Evolutionary conservation across 2,888 invertebrate genomes (phyloP).

Genomic region (Tetragonula carbonaria): DNA sequence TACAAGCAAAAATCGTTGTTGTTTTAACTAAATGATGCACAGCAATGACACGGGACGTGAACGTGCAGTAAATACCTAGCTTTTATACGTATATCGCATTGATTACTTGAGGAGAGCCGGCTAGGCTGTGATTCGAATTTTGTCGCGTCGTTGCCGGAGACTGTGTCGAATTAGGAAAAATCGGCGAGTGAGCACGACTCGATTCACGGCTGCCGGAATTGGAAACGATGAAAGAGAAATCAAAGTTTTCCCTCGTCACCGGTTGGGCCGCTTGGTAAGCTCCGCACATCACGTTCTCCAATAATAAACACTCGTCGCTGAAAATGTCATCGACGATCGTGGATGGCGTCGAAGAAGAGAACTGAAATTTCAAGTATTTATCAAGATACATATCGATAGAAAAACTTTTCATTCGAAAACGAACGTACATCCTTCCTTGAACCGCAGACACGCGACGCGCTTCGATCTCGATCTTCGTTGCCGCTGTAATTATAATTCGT

Average conservation of each 20-base stretch:
- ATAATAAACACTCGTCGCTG: constrained; percentile 67
- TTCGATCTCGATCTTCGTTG: neutral
- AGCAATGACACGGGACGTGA: too few species aligned
- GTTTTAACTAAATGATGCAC: too few species aligned
- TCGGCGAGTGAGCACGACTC: constrained; percentile 72
- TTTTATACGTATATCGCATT: neutral
- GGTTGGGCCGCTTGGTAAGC: constrained; percentile 69
- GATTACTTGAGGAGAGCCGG: constrained; percentile 69
- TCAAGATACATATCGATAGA: neutral
- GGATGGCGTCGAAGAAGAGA: neutral
- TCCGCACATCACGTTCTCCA: constrained; percentile 67
- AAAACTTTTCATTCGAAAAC: neutral
- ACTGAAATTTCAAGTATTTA: constrained; percentile 1
- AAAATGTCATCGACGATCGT: constrained; percentile 53
- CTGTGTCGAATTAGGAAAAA: constrained; percentile 56
- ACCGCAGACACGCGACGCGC: neutral
- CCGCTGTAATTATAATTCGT: neutral
- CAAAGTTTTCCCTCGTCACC: constrained; percentile 57
- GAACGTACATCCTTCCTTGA: neutral
- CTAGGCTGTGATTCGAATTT: constrained; percentile 66
- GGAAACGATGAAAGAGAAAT: constrained; percentile 34
- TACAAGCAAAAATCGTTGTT: too few species aligned
- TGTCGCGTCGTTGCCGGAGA: constrained; percentile 50
- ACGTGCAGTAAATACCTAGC: neutral
- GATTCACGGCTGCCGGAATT: constrained; percentile 71